Evolutionary conservation across 2,113 vertebrate species (phyloP).

Genomic region (Anthoscopus minutus): DNA sequence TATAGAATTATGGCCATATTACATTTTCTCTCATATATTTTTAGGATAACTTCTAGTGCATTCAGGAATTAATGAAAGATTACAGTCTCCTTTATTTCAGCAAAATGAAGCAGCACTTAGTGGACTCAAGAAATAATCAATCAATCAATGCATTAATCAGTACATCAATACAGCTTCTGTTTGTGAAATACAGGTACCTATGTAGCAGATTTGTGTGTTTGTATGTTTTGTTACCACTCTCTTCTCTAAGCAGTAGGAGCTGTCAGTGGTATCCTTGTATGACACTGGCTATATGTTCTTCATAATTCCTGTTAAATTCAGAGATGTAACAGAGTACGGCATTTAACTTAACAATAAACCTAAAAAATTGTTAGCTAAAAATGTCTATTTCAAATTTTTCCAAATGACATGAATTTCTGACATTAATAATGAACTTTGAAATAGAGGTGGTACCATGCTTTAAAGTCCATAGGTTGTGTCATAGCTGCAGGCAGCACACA

Average conservation of each 20-base stretch:
- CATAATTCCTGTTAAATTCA: neutral
- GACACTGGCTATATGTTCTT: neutral
- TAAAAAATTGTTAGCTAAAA: neutral
- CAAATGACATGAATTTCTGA: neutral
- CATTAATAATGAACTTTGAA: neutral
- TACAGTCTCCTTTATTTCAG: neutral
- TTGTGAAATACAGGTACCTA: neutral
- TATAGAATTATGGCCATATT: neutral
- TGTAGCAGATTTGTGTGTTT: neutral
- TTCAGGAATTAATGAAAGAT: neutral
- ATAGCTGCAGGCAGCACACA: neutral
- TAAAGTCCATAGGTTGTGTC: neutral
- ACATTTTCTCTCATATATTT: neutral
- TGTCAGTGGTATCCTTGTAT: neutral
- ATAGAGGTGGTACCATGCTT: neutral
- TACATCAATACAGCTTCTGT: neutral
- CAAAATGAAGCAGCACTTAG: neutral
- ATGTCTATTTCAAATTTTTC: neutral
- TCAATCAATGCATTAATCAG: neutral
- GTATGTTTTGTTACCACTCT: neutral
- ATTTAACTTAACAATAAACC: neutral
- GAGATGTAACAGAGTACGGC: neutral
- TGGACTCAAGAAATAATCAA: neutral
- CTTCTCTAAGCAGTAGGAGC: neutral
- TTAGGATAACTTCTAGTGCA: neutral